Percentiles rank a stretch among this genome's conserved stretches.
Conservation (phyloP, 2,113 vertebrate species). For the Anguilla japonica region DNA sequence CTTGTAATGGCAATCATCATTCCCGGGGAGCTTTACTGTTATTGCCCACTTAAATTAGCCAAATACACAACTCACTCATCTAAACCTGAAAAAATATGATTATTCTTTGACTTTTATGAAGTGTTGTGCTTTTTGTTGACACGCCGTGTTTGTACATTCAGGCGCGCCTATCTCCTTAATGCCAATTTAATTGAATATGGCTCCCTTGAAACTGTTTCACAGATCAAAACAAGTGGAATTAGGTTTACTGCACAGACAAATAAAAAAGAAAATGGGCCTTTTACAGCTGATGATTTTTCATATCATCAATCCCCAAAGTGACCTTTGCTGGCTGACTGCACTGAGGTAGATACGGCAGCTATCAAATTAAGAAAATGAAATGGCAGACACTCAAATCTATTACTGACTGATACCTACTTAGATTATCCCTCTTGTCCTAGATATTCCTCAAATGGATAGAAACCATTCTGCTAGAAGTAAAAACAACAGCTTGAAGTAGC, state of each 20-base stretch:
- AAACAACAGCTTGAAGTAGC: neutral
- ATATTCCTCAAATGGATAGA: neutral
- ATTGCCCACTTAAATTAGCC: conserved; percentile 12
- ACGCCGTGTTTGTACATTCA: neutral
- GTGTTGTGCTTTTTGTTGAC: neutral
- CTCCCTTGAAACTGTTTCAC: conserved; percentile 22
- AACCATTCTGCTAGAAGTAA: neutral
- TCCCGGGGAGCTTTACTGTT: neutral
- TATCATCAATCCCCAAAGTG: conserved; percentile 7
- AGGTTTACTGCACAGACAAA: neutral
- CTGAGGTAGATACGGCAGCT: neutral
- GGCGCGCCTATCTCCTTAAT: neutral
- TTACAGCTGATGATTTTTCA: neutral
- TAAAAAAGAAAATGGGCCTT: conserved; percentile 12
- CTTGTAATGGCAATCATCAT: neutral
- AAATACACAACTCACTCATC: conserved; percentile 15
- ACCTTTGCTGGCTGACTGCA: neutral
- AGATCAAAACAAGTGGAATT: conserved; percentile 12
- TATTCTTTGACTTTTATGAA: conserved; percentile 20
- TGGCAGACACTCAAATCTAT: neutral
- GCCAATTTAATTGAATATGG: conserved; percentile 12
- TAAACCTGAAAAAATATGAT: conserved; percentile 15
- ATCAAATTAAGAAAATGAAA: conserved; percentile 18
- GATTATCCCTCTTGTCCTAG: neutral
- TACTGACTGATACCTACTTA: neutral